Percentiles rank a stretch among this genome's conserved stretches.
Evolutionary conservation across 1,140 invertebrate species (phyloP).

Genomic region (Zaprionus inermis): DNA sequence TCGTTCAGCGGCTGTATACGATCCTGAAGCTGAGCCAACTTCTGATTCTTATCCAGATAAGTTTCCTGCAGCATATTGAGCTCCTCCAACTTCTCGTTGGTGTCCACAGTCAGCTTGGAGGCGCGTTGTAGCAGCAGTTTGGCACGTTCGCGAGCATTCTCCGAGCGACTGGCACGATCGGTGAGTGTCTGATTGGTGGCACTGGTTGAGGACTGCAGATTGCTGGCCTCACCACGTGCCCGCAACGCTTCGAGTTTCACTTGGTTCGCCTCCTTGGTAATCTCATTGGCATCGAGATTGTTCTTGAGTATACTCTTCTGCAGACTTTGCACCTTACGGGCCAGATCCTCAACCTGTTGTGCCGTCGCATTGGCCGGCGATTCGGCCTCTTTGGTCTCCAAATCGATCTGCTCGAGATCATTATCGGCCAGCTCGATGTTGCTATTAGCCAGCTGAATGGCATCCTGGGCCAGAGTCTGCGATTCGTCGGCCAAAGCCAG

Average conservation of each 20-base stretch:
- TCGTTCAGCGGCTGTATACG: constrained; percentile 85
- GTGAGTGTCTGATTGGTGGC: constrained; percentile 86
- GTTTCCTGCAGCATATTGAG: constrained; percentile 84
- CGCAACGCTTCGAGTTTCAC: constrained; percentile 85
- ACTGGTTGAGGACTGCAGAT: constrained; percentile 76
- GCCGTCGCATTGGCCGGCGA: constrained; percentile 90
- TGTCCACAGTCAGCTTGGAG: constrained; percentile 90
- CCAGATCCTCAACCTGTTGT: constrained; percentile 88
- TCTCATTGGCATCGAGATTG: constrained; percentile 86
- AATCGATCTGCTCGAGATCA: constrained; percentile 88
- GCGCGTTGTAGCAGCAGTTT: constrained; percentile 90
- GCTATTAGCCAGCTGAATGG: constrained; percentile 91
- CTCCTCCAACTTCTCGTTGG: constrained; percentile 90
- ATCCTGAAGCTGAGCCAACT: constrained; percentile 84
- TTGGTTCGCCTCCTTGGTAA: constrained; percentile 86
- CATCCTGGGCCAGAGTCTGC: constrained; percentile 90
- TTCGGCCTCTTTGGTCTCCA: constrained; percentile 90
- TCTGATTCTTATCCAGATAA: constrained; percentile 85
- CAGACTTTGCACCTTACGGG: constrained; percentile 88
- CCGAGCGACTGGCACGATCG: constrained; percentile 87
- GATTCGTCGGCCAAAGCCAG: constrained; percentile 89
- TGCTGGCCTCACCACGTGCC: constrained; percentile 68
- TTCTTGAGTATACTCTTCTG: constrained; percentile 92
- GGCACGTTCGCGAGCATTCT: constrained; percentile 89
- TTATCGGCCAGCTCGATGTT: constrained; percentile 91